Evolutionary conservation across 2,797 vertebrate species (phyloP), one percentile per base, ranked within the genome.

Genomic region (Tympanoctomys barrerae): DNA sequence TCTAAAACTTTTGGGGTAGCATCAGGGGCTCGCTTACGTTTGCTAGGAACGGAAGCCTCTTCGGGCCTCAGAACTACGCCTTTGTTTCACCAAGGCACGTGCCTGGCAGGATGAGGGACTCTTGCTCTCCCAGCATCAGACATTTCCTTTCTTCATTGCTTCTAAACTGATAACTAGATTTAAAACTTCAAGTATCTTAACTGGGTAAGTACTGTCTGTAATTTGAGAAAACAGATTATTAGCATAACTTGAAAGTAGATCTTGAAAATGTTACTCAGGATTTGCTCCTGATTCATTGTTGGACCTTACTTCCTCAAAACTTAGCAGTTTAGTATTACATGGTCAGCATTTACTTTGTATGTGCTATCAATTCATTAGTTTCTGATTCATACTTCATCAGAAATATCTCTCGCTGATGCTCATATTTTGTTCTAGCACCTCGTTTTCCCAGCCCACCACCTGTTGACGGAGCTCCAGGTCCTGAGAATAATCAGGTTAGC

Each of bases 21-120:
- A 0, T 11, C 28, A 33, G 11, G 1, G 13, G 52, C 28, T 71
- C 75, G 5, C 16, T 39, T 73, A 13, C 2, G 2, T 73, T 73
- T 73, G 21, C 21, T 49, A 52, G 28, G 46, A 78, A 19, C 19
- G 16, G 46, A 31, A 78, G 75, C 26, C 26, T 16, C 39, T 19
- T 4, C 31, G n/a, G 3, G 10, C 11, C 39, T 71, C 24, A 3
- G 24, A 62, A 14, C 3, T 11, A 11, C 26, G 7, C 1, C 16
- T 57, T 84, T 26, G 9, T 26, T 11, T 1, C 26, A 21, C 26
- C 21, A 18, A n/a, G 61, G 73, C 52, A 61, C 39, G 68, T 7
- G 0, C 52, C 52, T 0, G 13, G 0, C 1, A 52, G 22, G 31
- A 26, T 54, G 14, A 26, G 18, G 9, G 6, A 4, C 6, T 1